Base-by-base conservation (phyloP, 2,888 invertebrate species). In the Ectemnius continuus region DNA sequence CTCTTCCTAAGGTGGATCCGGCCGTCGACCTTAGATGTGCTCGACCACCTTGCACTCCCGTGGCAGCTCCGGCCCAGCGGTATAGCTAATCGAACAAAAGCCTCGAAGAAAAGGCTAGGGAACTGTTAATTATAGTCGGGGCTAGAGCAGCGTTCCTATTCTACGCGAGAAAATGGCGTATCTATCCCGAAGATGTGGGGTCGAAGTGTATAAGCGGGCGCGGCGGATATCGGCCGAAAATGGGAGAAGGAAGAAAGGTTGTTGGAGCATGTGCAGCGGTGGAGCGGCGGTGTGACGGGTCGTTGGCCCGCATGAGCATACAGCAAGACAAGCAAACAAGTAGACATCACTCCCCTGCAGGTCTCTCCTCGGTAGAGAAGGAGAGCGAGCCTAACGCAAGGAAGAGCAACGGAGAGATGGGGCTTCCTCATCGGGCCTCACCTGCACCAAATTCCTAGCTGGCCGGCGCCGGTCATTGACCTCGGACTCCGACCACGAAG, bases 371-470 rank as follows among this genome's bases (percentile, higher is more conserved):
- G 73, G 73, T 75, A 75, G 36, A 36, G 36, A 36, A 36, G 8
- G 36, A 36, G 36, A 36, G 36, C 36, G 36, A 36, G 36, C 1
- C 23, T 2, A 23, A 23, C 2, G 23, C 2, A 11, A 36, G 36
- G 11, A 11, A 36, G 36, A 36, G 70, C 73, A 66, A 76, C 59
- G 63, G 26, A 58, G 67, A 61, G 73, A 81, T 73, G 76, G 79
- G 75, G 76, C 76, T 83, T 83, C 83, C 81, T 83, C 80, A 82
- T 85, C 80, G 81, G 81, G 80, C 81, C 87, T 90, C 90, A 90
- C 89, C 90, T 90, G 89, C 90, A 90, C 88, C 88, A 87, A 90
- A 90, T 90, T 90, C 89, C 89, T 90, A 89, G 87, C 85, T 87
- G 83, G 82, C 81, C 84, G 82, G 82, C 78, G 75, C 79, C 79